Evolutionary conservation across 2,113 vertebrate species (phyloP), one percentile per base, ranked within the genome.

Genomic region (Callopanchax toddi): DNA sequence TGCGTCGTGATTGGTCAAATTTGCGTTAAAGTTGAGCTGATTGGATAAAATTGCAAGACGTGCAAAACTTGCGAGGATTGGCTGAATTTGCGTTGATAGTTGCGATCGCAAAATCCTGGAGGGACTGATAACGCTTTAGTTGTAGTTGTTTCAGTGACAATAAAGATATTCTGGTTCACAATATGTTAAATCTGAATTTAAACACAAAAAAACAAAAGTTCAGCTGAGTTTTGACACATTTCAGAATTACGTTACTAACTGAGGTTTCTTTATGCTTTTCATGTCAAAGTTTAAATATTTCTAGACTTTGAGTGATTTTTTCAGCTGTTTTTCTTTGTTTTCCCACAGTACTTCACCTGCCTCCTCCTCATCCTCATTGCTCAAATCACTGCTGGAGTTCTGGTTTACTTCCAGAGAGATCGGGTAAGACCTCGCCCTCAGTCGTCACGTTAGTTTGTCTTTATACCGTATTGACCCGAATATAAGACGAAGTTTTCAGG

Each of bases 361-460:
- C 91, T 98, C 49, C 89, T 98, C 78, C 64, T 96, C 81, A 95
- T 97, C 84, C 93, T 98, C 44, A 79, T 97, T 9, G 82, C 90
- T 61, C 96, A 98, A 81, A 89, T 97, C 76, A 89, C 93, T 1
- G 94, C 93, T 3, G 95, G 92, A n/a, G 83, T 92, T 54, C 82
- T 96, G 54, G 93, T 96, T 88, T 98, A 96, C 71, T 93, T 96
- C 82, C 94, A 95, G 32, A 82, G 91, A 60, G 93, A 93, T 51
- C 42, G 0, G 36, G 96, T 98, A 83, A 91, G 91, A 79, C 39
- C 8, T 36, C 50, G 13, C 34, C 3, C 34, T 26, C 5, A 2
- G 45, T 42, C n/a, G n/a, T 11, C 17, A 15, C 50, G 36, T 62
- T 37, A n/a, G 17, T 60, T 36, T 40, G 7, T 21, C 40, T 40